Conservation (phyloP, 2,797 vertebrate genomes). For the Steatocranus sp. region DNA sequence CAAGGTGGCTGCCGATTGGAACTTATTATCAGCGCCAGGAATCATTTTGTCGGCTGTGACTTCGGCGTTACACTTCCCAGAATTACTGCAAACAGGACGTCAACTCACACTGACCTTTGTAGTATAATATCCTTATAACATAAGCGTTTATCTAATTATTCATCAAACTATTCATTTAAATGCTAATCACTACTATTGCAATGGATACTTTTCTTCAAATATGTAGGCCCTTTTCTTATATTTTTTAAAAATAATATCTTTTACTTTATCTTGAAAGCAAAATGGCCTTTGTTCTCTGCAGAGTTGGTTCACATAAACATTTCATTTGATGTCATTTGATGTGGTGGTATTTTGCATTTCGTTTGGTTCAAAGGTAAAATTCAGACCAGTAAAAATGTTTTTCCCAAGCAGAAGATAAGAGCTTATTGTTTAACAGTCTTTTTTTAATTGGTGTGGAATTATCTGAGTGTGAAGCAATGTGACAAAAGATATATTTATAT, state of each 20-base stretch:
- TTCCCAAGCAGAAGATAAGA: not conserved
- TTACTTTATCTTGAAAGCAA: not conserved
- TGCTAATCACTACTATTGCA: not conserved
- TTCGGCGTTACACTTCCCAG: not conserved
- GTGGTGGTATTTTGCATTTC: not conserved
- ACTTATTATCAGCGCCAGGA: not conserved
- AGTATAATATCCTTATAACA: not conserved
- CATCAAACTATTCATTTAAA: not conserved
- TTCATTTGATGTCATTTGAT: not conserved
- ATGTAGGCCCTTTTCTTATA: not conserved
- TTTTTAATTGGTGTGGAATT: not conserved
- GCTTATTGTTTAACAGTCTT: not conserved
- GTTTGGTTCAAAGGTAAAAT: not conserved
- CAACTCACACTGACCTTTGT: not conserved
- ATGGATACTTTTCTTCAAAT: not conserved
- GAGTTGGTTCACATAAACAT: not conserved
- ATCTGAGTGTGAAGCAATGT: not conserved
- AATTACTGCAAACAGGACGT: not conserved
- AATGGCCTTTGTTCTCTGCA: not conserved
- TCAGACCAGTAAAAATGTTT: not conserved
- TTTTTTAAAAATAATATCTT: accelerated
- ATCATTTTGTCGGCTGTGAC: not conserved
- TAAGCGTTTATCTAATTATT: not conserved
- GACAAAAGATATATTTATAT: not conserved
- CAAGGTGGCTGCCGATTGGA: not conserved